phyloP scores from a whole-genome alignment of 2,888 invertebrate genomes.

The Amblyjoppa proteus region DNA sequence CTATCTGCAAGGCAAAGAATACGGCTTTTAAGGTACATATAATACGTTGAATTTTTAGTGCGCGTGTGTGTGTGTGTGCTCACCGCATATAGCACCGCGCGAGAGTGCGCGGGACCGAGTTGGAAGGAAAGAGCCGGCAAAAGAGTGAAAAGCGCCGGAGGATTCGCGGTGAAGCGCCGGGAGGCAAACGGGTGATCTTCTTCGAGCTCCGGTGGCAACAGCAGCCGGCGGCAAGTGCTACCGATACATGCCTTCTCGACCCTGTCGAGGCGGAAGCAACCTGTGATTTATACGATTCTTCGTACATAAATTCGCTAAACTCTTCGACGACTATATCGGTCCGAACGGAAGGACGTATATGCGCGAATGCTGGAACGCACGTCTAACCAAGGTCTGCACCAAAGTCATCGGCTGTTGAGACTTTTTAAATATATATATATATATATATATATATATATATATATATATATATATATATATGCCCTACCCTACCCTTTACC shows the following conservation, averaged over 20 bases:
- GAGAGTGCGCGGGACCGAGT: background rate
- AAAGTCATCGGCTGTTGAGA: background rate
- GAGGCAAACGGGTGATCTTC: slow-evolving; percentile 43
- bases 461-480: too few species aligned
- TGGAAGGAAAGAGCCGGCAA: slow-evolving; percentile 15
- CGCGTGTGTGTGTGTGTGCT: background rate
- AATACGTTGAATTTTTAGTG: background rate
- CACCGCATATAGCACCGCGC: background rate
- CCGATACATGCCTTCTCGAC: slow-evolving; percentile 54
- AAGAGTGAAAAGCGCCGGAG: slow-evolving; percentile 21
- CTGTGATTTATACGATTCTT: slow-evolving; percentile 65
- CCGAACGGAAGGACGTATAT: background rate
- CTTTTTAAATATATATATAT: background rate
- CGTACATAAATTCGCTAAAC: slow-evolving; percentile 64
- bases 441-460: too few species aligned
- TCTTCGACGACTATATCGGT: slow-evolving; percentile 45
- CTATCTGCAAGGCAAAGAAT: slow-evolving; percentile 21
- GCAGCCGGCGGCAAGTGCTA: slow-evolving; percentile 41
- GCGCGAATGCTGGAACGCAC: background rate
- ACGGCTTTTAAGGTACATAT: background rate
- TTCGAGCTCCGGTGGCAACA: slow-evolving; percentile 31
- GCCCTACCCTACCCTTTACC: too few species aligned
- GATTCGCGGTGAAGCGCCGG: slow-evolving; percentile 32
- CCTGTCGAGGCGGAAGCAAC: slow-evolving; percentile 52
- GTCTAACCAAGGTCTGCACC: background rate